These are phyloP conservation scores for Epinephelus coioides DNA, from an alignment of 2,797 vertebrate genomes.

Conservation along the genomic window DNA sequence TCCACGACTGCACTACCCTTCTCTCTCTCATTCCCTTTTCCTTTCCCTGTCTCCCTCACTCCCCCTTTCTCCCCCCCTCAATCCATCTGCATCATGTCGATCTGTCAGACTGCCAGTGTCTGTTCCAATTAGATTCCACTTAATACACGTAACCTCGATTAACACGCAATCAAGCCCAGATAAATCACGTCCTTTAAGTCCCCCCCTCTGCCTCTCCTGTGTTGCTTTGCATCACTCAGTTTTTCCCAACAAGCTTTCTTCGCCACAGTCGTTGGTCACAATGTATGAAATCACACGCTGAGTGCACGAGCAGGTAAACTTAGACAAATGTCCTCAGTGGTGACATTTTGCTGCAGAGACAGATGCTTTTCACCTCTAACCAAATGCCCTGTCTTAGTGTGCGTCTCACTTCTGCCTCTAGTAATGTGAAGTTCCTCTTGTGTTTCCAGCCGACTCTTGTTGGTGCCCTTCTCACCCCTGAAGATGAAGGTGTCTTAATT, in stretches of 20 bases:
- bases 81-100: slow-evolving; percentile 93
- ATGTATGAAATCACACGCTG: slow-evolving; percentile 68
- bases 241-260: slow-evolving; percentile 80
- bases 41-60: slow-evolving; percentile 58
- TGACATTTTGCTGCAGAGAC: slow-evolving; percentile 48
- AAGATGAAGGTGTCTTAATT: slow-evolving; percentile 84
- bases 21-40: slow-evolving; percentile 65
- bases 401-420: slow-evolving; percentile 42
- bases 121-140: slow-evolving; percentile 94
- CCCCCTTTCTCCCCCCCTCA: slow-evolving; percentile 74
- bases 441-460: slow-evolving; percentile 65
- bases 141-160: slow-evolving; percentile 94
- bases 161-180: slow-evolving; percentile 93
- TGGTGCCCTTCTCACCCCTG: slow-evolving; percentile 75
- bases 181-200: slow-evolving; percentile 92
- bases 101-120: slow-evolving; percentile 93
- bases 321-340: slow-evolving; percentile 38
- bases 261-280: slow-evolving; percentile 59
- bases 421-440: slow-evolving; percentile 58
- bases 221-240: slow-evolving; percentile 88
- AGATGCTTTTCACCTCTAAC: slow-evolving; percentile 56
- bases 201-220: slow-evolving; percentile 82
- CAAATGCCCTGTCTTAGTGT: slow-evolving; percentile 24
- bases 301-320: slow-evolving; percentile 56
- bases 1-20: slow-evolving; percentile 28